These are phyloP conservation scores for Mongoloraphidia duomilia DNA, from an alignment of 2,888 invertebrate genomes.

Conservation along the genomic window DNA sequence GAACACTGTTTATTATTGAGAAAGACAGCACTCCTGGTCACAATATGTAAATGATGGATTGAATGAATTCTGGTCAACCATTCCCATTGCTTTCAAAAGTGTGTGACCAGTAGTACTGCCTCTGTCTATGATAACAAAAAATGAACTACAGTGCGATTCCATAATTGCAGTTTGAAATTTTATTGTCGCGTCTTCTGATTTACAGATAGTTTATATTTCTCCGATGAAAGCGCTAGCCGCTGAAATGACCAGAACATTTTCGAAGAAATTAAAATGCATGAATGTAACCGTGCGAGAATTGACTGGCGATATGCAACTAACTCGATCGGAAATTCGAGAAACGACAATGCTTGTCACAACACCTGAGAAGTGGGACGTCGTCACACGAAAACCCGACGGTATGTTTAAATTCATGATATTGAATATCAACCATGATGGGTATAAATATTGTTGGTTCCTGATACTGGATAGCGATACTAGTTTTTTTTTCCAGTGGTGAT, in stretches of 20 bases:
- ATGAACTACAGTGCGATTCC: no score
- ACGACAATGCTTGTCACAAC: conserved; percentile 98
- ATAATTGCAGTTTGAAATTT: background rate
- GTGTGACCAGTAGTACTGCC: no score
- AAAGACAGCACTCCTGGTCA: no score
- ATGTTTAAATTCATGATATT: conserved; percentile 12
- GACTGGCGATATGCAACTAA: conserved; percentile 97
- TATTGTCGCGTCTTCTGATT: background rate
- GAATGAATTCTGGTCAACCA: background rate
- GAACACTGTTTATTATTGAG: no score
- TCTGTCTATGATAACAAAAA: no score
- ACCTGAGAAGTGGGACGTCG: conserved; percentile 99
- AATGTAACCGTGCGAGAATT: conserved; percentile 82
- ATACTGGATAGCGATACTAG: no score
- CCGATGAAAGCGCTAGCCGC: conserved; percentile 99
- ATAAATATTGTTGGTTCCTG: no score
- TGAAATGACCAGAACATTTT: conserved; percentile 95
- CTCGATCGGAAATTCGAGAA: conserved; percentile 82
- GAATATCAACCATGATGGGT: no score
- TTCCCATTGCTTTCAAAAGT: background rate
- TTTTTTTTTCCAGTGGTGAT: no score
- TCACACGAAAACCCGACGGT: conserved; percentile 85
- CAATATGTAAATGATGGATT: background rate
- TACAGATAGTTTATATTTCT: conserved; percentile 90
- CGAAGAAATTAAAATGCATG: conserved; percentile 55